Evolutionary conservation across 2,797 vertebrate genomes (phyloP).

Genomic region (Anisognathus igniventris): DNA sequence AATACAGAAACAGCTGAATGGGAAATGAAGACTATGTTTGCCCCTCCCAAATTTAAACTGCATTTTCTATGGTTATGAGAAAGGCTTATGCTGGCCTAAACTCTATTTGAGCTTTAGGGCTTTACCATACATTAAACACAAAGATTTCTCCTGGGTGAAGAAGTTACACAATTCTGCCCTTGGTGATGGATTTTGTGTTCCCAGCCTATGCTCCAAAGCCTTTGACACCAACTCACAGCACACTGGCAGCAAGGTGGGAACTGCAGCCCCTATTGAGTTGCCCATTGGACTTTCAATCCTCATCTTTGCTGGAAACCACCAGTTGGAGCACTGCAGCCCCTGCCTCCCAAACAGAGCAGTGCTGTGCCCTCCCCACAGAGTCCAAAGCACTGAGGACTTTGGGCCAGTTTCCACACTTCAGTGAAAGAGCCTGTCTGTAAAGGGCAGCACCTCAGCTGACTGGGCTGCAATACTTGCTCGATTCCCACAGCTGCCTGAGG

Average conservation of each 20-base stretch:
- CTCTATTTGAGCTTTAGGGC: neutral
- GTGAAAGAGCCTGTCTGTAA: neutral
- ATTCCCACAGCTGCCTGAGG: neutral
- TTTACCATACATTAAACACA: neutral
- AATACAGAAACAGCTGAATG: neutral
- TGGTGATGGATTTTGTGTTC: neutral
- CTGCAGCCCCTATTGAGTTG: neutral
- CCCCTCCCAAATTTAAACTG: neutral
- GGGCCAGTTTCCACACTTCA: neutral
- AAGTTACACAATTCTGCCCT: neutral
- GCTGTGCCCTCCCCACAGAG: neutral
- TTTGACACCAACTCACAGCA: rapidly evolving
- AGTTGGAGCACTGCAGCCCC: neutral
- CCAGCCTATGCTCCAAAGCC: neutral
- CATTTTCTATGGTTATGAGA: neutral
- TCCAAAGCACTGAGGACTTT: neutral
- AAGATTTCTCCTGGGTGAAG: neutral
- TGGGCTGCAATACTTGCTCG: neutral
- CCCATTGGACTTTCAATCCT: neutral
- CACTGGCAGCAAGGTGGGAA: rapidly evolving
- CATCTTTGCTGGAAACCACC: neutral
- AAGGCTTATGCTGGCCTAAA: neutral
- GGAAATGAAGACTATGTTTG: neutral
- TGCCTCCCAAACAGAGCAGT: neutral
- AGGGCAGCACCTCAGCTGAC: neutral